Conservation (phyloP, 2,888 invertebrate genomes). For the Parascotia fuliginaria region DNA sequence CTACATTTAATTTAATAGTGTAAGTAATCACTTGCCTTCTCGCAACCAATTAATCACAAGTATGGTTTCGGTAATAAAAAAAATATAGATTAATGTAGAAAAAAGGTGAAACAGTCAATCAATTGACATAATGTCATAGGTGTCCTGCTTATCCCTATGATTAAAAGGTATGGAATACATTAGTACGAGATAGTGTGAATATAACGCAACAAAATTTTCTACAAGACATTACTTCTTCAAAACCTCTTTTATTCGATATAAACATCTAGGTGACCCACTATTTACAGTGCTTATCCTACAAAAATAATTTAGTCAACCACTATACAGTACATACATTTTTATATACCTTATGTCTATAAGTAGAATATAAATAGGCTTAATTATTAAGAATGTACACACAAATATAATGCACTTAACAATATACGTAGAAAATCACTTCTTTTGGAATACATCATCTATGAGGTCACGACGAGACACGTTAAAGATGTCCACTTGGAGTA, state of each 20-base stretch:
- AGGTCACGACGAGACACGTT: constrained; percentile 10
- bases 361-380: constrained; percentile 74
- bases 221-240: constrained; percentile 63
- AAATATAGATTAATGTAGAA: too few species aligned
- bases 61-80: too few species aligned
- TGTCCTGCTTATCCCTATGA: too few species aligned
- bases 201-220: constrained; percentile 52
- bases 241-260: constrained; percentile 69
- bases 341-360: constrained; percentile 53
- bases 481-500: constrained; percentile 9
- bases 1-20: too few species aligned
- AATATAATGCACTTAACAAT: constrained; percentile 30
- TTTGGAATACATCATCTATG: constrained; percentile 30
- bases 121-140: too few species aligned
- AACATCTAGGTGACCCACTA: constrained; percentile 76
- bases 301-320: constrained; percentile 83
- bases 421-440: constrained; percentile 38
- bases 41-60: too few species aligned
- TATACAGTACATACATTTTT: constrained; percentile 79
- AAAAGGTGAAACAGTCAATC: too few species aligned
- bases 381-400: constrained; percentile 60
- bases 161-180: not conserved
- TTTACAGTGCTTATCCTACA: constrained; percentile 83
- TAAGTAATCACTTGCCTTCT: too few species aligned
- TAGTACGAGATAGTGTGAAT: constrained; percentile 55